phyloP scores from a whole-genome alignment of 2,888 invertebrate genomes.

The Nebria brevicollis region DNA sequence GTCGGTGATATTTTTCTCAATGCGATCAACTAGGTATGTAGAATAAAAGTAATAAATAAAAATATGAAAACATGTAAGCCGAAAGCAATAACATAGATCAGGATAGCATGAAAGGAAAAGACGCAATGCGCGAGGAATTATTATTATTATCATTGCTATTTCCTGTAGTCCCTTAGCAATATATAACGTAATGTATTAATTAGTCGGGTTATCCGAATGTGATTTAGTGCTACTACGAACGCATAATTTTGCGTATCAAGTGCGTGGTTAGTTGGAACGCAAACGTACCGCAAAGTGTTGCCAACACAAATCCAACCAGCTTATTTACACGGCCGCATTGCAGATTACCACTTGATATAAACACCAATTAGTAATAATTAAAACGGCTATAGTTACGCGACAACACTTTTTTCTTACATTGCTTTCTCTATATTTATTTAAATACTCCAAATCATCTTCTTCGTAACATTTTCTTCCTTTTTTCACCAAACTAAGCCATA shows the following conservation, averaged over 20 bases:
- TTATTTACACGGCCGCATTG: slow-evolving; percentile 32
- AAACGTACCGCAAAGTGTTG: slow-evolving; percentile 3
- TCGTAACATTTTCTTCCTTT: no score
- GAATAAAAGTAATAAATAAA: neutral
- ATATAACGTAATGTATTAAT: slow-evolving; percentile 45
- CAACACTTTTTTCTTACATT: no score
- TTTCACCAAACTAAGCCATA: no score
- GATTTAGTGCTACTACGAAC: slow-evolving; percentile 36
- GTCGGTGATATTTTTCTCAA: no score
- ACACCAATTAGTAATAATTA: slow-evolving; percentile 44
- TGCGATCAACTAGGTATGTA: neutral
- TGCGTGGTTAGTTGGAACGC: slow-evolving; percentile 21
- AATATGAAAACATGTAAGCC: neutral
- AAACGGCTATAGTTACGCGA: slow-evolving; percentile 15
- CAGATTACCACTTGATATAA: slow-evolving; percentile 27
- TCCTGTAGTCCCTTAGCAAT: slow-evolving; percentile 38
- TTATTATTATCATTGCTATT: slow-evolving; percentile 29
- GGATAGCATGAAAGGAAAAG: slow-evolving; percentile 3
- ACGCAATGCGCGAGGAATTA: slow-evolving; percentile 13
- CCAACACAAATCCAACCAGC: slow-evolving; percentile 18
- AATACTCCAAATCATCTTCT: neutral
- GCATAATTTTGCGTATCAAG: slow-evolving; percentile 43
- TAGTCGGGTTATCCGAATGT: slow-evolving; percentile 24
- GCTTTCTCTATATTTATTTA: neutral
- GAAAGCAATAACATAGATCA: slow-evolving; percentile 16